phyloP scores from a whole-genome alignment of 1,140 invertebrate species.

The Conus betulinus region DNA sequence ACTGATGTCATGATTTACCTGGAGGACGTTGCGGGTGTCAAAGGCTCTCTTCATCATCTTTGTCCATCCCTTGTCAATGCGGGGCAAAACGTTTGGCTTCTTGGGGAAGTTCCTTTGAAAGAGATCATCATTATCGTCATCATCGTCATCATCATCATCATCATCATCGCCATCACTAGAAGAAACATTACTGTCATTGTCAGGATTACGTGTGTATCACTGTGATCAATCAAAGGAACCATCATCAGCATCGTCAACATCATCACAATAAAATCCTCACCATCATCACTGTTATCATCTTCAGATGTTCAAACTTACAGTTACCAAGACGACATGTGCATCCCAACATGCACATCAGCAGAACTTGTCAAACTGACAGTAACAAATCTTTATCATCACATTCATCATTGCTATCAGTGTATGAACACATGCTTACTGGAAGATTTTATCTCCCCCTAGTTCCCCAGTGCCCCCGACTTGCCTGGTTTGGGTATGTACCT shows the following conservation, averaged over 20 bases:
- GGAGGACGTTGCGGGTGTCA: constrained; percentile 75
- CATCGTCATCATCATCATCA: neutral
- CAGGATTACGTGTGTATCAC: neutral
- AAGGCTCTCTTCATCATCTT: constrained; percentile 75
- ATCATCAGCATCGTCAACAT: neutral
- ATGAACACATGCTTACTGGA: no score
- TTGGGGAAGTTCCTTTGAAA: constrained; percentile 70
- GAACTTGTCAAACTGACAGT: no score
- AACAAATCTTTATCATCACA: no score
- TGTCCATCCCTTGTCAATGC: constrained; percentile 73
- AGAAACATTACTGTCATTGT: neutral
- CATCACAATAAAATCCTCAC: neutral
- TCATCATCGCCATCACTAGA: neutral
- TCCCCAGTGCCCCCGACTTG: no score
- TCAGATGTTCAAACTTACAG: no score
- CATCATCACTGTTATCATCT: neutral
- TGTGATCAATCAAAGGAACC: no score
- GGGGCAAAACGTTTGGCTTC: constrained; percentile 72
- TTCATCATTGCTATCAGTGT: no score
- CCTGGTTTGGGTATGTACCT: no score
- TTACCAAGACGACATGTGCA: no score
- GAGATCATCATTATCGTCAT: neutral
- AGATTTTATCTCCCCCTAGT: no score
- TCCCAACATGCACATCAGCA: no score
- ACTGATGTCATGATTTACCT: constrained; percentile 55